Percentiles rank a stretch among this genome's conserved stretches.
phyloP scores from a whole-genome alignment of 2,113 vertebrate genomes.

The Trochalopteron elliotii region DNA sequence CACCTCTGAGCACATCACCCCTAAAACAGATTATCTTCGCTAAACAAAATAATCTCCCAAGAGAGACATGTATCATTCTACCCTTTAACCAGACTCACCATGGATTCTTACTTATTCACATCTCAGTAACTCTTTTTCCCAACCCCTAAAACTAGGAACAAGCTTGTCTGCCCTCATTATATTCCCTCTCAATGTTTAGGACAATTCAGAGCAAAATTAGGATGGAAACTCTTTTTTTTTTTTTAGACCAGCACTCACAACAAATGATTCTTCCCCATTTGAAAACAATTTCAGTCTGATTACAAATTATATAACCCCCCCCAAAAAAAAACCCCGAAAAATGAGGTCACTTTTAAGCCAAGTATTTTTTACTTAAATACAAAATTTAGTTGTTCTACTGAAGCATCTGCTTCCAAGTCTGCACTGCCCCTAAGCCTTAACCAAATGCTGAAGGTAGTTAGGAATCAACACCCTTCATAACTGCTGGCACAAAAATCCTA shows the following conservation, averaged over 20 bases:
- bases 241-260: not conserved
- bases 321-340: not conserved
- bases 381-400: not conserved
- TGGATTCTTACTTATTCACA: not conserved
- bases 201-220: not conserved
- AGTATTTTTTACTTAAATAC: not conserved
- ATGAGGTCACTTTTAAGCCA: not conserved
- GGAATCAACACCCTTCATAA: not conserved
- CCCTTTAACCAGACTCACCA: not conserved
- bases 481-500: slow-evolving; percentile 31
- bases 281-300: not conserved
- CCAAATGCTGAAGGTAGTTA: not conserved
- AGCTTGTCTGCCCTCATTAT: not conserved
- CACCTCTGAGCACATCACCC: not conserved
- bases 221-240: not conserved
- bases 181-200: not conserved
- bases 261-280: not conserved
- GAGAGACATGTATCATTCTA: not conserved
- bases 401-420: not conserved
- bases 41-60: not conserved
- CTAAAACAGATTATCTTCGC: not conserved
- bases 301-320: not conserved
- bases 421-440: not conserved
- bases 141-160: not conserved
- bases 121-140: not conserved